Percentiles rank a stretch among this genome's conserved stretches.
Conservation (phyloP, 1,140 invertebrate species). For the Drosophila lacteicornis region DNA sequence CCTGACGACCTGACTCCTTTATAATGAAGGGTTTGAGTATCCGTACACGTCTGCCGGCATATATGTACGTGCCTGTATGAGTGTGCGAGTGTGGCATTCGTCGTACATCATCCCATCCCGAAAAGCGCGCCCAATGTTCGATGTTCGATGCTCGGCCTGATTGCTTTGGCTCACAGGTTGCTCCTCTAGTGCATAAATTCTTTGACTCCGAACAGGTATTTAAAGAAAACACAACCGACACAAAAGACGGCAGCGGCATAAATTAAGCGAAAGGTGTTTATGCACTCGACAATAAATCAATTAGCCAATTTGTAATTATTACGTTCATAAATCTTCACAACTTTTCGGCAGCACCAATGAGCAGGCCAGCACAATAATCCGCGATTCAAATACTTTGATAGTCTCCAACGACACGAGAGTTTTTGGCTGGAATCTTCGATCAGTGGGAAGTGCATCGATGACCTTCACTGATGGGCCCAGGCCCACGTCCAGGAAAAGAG, state of each 20-base stretch:
- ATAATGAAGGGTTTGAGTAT: conserved; percentile 77
- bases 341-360: conserved; percentile 45
- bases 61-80: neutral
- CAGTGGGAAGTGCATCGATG: conserved; percentile 21
- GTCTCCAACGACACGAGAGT: conserved; percentile 28
- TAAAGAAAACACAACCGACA: conserved; percentile 46
- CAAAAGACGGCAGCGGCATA: conserved; percentile 58
- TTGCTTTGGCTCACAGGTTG: conserved; percentile 76
- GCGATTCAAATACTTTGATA: conserved; percentile 62
- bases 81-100: conserved; percentile 63
- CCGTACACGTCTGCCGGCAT: conserved; percentile 5
- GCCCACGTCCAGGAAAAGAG: neutral
- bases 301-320: conserved; percentile 84
- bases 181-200: conserved; percentile 70
- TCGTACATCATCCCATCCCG: conserved; percentile 76
- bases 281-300: conserved; percentile 84
- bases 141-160: conserved; percentile 52
- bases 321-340: conserved; percentile 79
- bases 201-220: conserved; percentile 65
- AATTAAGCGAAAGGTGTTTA: conserved; percentile 81
- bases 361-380: conserved; percentile 26
- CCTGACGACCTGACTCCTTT: conserved; percentile 78
- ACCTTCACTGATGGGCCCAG: conserved; percentile 9
- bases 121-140: conserved; percentile 58
- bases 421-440: conserved; percentile 9